phyloP scores from a whole-genome alignment of 1,140 invertebrate species.

The Drosophila prosaltans region DNA sequence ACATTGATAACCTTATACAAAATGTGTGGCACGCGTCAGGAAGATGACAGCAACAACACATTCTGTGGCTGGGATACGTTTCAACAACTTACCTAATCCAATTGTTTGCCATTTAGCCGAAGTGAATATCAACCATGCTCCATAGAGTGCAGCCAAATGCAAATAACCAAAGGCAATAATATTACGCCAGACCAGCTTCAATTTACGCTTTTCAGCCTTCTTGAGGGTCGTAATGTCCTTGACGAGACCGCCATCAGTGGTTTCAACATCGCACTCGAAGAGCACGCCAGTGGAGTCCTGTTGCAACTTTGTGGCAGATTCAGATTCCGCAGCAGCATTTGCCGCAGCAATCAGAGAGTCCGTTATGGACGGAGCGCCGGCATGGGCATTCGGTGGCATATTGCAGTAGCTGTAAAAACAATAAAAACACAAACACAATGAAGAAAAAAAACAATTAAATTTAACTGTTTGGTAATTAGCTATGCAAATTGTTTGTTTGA shows the following conservation, averaged over 20 bases:
- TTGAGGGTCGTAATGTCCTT: constrained; percentile 82
- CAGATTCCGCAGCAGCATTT: constrained; percentile 55
- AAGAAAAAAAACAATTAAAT: constrained; percentile 23
- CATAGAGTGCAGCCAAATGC: constrained; percentile 94
- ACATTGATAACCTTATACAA: constrained; percentile 56
- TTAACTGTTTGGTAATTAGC: constrained; percentile 51
- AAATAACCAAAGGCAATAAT: constrained; percentile 92
- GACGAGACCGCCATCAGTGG: constrained; percentile 84
- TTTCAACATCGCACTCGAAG: constrained; percentile 86
- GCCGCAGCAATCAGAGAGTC: constrained; percentile 66
- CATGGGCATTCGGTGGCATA: constrained; percentile 81
- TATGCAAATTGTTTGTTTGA: constrained; percentile 54
- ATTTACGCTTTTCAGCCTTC: constrained; percentile 81
- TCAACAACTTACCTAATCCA: constrained; percentile 88
- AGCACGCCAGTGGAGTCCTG: constrained; percentile 85
- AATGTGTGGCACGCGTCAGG: constrained; percentile 51
- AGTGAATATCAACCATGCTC: constrained; percentile 90
- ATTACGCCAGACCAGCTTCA: constrained; percentile 95
- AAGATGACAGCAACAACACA: constrained; percentile 37
- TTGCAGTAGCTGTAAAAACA: constrained; percentile 46
- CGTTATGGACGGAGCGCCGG: constrained; percentile 70
- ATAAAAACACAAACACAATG: constrained; percentile 12
- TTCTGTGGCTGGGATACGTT: too few species aligned
- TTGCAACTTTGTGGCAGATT: constrained; percentile 64
- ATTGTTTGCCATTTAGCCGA: constrained; percentile 91